Evolutionary conservation across 2,113 vertebrate genomes (phyloP), one percentile per base, ranked within the genome.

Genomic region (Pao palembangensis): DNA sequence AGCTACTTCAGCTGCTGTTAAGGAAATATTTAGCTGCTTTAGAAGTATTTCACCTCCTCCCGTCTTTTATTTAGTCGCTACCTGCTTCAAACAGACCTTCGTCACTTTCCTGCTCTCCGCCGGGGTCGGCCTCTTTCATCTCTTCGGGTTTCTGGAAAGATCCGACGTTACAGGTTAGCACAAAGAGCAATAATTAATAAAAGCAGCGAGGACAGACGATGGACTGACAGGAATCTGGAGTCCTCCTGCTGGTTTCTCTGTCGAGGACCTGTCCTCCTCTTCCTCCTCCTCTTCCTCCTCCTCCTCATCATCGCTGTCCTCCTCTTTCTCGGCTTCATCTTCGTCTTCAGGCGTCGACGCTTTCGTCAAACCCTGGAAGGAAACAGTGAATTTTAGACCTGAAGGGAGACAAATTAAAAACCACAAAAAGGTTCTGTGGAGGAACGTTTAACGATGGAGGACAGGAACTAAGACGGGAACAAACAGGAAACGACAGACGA

Each of bases 331-430:
- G 0, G 75, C 80, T 0, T 2, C 61, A 69, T 75, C 82, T 51
- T 73, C 64, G 1, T 80, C 78, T 0, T 42, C 58, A 55, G 73
- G n/a, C 44, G n/a, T 57, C 12, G 44, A 64, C 25, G 17, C 55
- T 51, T 71, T 47, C 1, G 23, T 54, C 21, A 54, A 52, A 51
- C 82, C 79, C 87, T 87, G 67, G 10, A 4, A 70, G 15, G 50
- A 10, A 65, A 15, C 41, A 38, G 10, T 2, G 46, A 16, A 46
- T 6, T n/a, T 44, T 44, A 44, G 28, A 31, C 6, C 28, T 1
- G 28, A 6, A 43, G 11, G 42, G 4, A 15, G 14, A 43, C 11
- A 43, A 43, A 12, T 4, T 2, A 14, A 43, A 43, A 43, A 43
- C 11, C 11, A 43, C 11, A 43, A 43, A 43, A 43, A 23, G 21